phyloP scores from a whole-genome alignment of 2,113 vertebrate genomes.

The Ophiodon elongatus region DNA sequence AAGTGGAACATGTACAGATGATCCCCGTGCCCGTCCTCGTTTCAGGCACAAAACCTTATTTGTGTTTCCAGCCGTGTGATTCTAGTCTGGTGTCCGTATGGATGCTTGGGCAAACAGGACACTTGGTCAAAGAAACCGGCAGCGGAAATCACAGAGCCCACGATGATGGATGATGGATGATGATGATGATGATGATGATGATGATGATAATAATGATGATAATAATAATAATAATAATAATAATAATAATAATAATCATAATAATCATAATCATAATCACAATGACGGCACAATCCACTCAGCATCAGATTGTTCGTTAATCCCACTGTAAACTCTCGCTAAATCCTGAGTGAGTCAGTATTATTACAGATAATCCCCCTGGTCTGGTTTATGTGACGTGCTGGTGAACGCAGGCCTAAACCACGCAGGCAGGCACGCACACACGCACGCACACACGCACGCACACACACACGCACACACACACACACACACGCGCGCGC shows the following conservation, averaged over 20 bases:
- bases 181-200: conserved; percentile 8
- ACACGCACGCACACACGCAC: conserved; percentile 3
- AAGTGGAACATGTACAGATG: background rate
- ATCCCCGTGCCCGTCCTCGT: background rate
- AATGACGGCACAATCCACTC: conserved; percentile 65
- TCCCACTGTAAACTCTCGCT: conserved; percentile 68
- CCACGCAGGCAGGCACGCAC: background rate
- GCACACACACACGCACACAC: background rate
- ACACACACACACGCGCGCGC: background rate
- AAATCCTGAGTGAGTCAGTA: conserved; percentile 71
- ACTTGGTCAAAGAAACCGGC: conserved; percentile 28
- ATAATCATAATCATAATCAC: conserved; percentile 61
- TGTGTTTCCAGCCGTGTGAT: background rate
- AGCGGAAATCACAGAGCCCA: conserved; percentile 1
- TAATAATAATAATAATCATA: no score
- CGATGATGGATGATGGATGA: conserved; percentile 37
- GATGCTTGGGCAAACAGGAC: conserved; percentile 25
- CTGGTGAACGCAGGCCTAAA: conserved; percentile 20
- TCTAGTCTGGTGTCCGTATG: background rate
- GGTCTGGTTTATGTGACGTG: conserved; percentile 63
- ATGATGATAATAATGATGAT: no score
- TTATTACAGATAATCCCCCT: conserved; percentile 74
- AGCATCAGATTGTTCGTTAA: conserved; percentile 73
- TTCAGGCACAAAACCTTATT: background rate
- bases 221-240: conserved; percentile 45